These are phyloP conservation scores for Epirrhoe alternata DNA, from an alignment of 2,888 invertebrate species.

Conservation along the genomic window DNA sequence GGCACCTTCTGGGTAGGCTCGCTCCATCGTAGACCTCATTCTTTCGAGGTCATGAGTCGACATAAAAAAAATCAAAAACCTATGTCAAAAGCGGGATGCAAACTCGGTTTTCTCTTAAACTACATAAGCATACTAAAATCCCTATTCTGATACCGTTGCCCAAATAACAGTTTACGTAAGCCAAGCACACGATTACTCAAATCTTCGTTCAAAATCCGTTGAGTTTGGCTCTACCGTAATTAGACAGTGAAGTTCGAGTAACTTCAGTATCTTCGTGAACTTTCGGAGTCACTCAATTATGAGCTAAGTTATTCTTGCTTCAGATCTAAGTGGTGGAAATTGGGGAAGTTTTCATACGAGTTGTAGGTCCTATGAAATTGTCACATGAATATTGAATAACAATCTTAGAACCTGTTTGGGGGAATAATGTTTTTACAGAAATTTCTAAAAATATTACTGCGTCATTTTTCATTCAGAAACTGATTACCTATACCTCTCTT, in stretches of 20 bases:
- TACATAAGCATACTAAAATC: constrained; percentile 10
- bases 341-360: constrained; percentile 12
- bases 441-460: no score
- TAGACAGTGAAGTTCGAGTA: constrained; percentile 47
- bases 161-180: constrained; percentile 30
- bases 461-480: background rate
- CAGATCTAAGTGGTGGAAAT: constrained; percentile 18
- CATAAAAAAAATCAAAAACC: background rate
- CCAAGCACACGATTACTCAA: constrained; percentile 34
- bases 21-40: no score
- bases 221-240: constrained; percentile 45
- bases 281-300: constrained; percentile 26
- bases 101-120: constrained; percentile 1
- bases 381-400: no score
- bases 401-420: no score
- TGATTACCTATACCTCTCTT: no score
- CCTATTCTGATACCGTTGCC: constrained; percentile 8
- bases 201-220: no score
- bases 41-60: no score
- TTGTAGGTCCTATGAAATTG: constrained; percentile 3
- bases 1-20: no score
- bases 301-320: constrained; percentile 20
- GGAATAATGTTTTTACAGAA: no score
- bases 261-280: constrained; percentile 23
- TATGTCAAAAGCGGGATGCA: background rate